These are phyloP conservation scores for Xyrauchen texanus DNA, from an alignment of 2,113 vertebrate genomes.

Conservation along the genomic window DNA sequence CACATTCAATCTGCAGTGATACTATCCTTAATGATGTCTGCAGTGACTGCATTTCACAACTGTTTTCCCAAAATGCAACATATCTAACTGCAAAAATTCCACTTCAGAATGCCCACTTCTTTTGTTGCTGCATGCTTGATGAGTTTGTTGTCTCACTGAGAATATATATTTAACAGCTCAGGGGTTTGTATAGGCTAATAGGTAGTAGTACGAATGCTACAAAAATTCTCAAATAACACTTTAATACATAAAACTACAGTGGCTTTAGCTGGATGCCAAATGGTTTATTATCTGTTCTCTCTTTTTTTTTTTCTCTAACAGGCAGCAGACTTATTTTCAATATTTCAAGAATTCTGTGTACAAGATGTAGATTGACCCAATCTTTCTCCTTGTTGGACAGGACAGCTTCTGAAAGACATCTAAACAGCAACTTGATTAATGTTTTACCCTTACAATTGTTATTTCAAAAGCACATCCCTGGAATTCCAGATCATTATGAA, in stretches of 20 bases:
- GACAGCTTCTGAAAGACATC: conserved; percentile 4
- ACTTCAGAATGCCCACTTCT: no score
- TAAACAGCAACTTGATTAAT: background rate
- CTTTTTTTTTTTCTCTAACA: background rate
- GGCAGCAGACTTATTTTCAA: background rate
- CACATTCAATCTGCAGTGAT: no score
- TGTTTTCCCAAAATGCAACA: no score
- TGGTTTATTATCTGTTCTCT: background rate
- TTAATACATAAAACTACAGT: background rate
- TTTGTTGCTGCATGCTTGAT: no score
- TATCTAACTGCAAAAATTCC: no score
- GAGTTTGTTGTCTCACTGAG: no score
- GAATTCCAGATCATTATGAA: conserved; percentile 18
- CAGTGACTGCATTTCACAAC: no score
- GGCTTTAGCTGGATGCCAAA: conserved; percentile 1
- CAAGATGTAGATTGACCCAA: background rate
- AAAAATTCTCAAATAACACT: no score
- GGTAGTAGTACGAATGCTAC: no score
- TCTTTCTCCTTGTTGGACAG: background rate
- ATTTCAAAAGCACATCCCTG: background rate
- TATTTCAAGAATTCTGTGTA: background rate
- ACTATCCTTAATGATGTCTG: no score
- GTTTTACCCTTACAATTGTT: conserved; percentile 3
- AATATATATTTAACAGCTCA: no score
- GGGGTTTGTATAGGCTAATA: no score